These are phyloP conservation scores for Aramus guarauna DNA, from an alignment of 2,113 vertebrate species.

Conservation along the genomic window DNA sequence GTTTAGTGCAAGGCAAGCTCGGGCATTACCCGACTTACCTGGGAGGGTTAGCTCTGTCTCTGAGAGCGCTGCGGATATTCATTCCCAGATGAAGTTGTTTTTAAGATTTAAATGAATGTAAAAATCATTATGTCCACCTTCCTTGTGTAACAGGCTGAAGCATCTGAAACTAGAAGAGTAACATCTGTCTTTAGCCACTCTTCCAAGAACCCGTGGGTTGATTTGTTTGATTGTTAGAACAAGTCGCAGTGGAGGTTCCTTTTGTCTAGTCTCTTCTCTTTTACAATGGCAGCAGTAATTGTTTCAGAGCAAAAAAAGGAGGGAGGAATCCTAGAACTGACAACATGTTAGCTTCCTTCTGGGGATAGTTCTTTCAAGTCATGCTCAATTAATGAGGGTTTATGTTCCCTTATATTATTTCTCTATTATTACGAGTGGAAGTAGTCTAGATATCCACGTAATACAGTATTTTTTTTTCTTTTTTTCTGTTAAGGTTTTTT, in stretches of 20 bases:
- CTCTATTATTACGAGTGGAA: neutral
- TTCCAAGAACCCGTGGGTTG: neutral
- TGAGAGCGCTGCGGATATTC: neutral
- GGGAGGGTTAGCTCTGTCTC: neutral
- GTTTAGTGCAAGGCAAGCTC: conserved; percentile 35
- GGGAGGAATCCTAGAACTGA: neutral
- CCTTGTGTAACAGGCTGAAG: neutral
- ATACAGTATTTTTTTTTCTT: neutral
- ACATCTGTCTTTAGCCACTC: neutral
- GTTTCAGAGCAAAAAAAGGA: neutral
- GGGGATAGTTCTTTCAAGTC: neutral
- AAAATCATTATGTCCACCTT: neutral
- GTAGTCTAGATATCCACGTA: neutral
- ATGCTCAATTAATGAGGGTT: neutral
- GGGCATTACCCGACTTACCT: neutral
- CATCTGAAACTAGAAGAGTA: neutral
- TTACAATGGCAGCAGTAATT: neutral
- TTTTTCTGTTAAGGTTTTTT: neutral
- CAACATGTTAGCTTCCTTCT: neutral
- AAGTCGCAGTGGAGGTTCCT: neutral
- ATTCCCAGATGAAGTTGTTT: conserved; percentile 28
- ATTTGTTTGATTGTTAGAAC: neutral
- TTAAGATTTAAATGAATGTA: neutral
- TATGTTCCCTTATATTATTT: neutral
- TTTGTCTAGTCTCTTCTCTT: neutral